A percentile compares a stretch with the other conserved stretches of the same genome.
phyloP scores from a whole-genome alignment of 2,888 invertebrate species.

The Melieria picta region DNA sequence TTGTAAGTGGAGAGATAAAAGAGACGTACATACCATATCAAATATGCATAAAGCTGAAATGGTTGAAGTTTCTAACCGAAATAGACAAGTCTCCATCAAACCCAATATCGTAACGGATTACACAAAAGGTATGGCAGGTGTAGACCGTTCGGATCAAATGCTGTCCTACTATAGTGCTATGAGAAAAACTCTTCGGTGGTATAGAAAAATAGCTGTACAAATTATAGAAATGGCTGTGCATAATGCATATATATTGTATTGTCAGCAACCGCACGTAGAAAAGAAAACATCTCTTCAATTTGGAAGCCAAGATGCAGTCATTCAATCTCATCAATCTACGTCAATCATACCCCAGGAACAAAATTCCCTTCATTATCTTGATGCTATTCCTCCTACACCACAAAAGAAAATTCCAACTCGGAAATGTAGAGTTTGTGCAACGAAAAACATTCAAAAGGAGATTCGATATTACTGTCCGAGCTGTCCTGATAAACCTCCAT shows the following conservation, averaged over 20 bases:
- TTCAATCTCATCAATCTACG: constrained; percentile 21
- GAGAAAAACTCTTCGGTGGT: constrained; percentile 12
- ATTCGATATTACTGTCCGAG: constrained; percentile 32
- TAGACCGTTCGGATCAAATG: too few relatives aligned
- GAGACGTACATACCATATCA: neutral
- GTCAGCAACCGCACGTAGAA: constrained; percentile 20
- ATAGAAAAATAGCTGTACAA: constrained; percentile 6
- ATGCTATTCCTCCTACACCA: neutral
- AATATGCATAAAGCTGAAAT: neutral
- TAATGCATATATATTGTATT: constrained; percentile 24
- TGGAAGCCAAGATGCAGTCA: constrained; percentile 25
- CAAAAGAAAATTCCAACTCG: neutral
- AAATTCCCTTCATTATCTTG: neutral
- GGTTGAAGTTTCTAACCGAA: neutral
- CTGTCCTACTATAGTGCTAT: constrained; percentile 13
- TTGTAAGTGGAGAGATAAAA: constrained; percentile 1
- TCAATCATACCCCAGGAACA: constrained; percentile 8
- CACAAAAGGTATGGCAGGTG: too few relatives aligned
- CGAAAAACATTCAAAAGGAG: constrained; percentile 21
- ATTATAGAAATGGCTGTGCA: constrained; percentile 12
- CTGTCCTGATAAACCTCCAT: constrained; percentile 29
- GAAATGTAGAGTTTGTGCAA: constrained; percentile 12
- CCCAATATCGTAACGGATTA: neutral
- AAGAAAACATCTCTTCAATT: constrained; percentile 16
- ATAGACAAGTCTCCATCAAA: neutral